Conservation (phyloP, 2,797 vertebrate genomes). For the Nannoperca australis region DNA sequence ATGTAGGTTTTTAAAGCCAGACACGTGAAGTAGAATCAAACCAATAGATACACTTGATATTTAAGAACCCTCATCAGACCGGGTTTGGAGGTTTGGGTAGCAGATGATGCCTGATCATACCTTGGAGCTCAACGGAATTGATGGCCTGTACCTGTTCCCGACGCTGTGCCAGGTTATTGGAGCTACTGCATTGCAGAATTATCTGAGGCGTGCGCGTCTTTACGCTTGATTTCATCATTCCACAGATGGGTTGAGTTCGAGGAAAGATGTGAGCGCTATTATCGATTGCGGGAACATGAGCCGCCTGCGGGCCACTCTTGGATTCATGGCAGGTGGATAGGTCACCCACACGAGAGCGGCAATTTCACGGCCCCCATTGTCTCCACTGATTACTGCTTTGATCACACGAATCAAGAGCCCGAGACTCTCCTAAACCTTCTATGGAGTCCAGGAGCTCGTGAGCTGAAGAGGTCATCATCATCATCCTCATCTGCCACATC, state of each 20-base stretch:
- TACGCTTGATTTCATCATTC: slow-evolving; percentile 76
- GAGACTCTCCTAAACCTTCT: slow-evolving; percentile 70
- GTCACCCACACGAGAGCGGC: slow-evolving; percentile 78
- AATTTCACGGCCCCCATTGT: slow-evolving; percentile 78
- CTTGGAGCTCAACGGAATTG: slow-evolving; percentile 28
- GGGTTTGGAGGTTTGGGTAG: slow-evolving; percentile 9
- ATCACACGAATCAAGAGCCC: slow-evolving; percentile 79
- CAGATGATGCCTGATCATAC: slow-evolving; percentile 27
- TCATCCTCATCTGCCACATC: slow-evolving; percentile 62
- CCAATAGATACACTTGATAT: slow-evolving; percentile 5
- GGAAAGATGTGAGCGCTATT: slow-evolving; percentile 70
- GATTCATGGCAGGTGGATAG: slow-evolving; percentile 82
- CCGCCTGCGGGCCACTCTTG: slow-evolving; percentile 75
- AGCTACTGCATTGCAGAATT: slow-evolving; percentile 52
- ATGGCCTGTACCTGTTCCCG: slow-evolving; percentile 10
- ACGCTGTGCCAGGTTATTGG: slow-evolving; percentile 41
- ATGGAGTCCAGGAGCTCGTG: slow-evolving; percentile 64
- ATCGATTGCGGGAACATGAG: slow-evolving; percentile 79
- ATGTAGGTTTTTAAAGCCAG: not conserved
- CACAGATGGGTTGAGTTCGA: slow-evolving; percentile 68
- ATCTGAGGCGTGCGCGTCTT: slow-evolving; percentile 59
- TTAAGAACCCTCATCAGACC: not conserved
- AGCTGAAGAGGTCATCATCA: slow-evolving; percentile 79
- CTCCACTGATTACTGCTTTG: slow-evolving; percentile 83
- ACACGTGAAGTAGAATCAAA: not conserved